A percentile compares a stretch with the other conserved stretches of the same genome.
phyloP scores from a whole-genome alignment of 2,888 invertebrate species.

The Brenthis ino region DNA sequence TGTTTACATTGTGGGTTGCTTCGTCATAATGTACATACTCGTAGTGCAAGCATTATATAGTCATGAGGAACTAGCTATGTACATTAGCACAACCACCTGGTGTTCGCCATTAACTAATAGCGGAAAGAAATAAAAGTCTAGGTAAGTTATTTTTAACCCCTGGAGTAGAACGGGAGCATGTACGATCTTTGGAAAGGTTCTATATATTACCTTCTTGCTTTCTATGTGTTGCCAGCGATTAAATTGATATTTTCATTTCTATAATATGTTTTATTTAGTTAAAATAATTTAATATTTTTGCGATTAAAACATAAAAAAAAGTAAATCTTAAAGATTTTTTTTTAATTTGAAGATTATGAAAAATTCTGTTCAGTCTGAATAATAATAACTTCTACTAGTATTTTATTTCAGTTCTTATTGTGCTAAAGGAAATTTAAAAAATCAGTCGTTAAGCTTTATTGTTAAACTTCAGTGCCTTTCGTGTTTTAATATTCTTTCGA shows the following conservation, averaged over 20 bases:
- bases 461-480: constrained; percentile 21
- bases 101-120: constrained; percentile 19
- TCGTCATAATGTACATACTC: constrained; percentile 17
- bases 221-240: background rate
- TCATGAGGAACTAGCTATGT: constrained; percentile 10
- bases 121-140: constrained; percentile 12
- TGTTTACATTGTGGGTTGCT: constrained; percentile 23
- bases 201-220: constrained; percentile 2
- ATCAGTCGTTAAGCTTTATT: constrained; percentile 22
- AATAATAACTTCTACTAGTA: too few relatives aligned
- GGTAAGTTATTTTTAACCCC: background rate
- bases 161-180: background rate
- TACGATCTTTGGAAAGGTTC: constrained; percentile 3
- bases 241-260: too few relatives aligned
- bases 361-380: too few relatives aligned
- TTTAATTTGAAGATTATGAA: too few relatives aligned
- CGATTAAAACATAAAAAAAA: too few relatives aligned
- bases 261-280: too few relatives aligned
- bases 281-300: too few relatives aligned
- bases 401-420: constrained; percentile 3
- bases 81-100: constrained; percentile 21
- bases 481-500: constrained; percentile 25
- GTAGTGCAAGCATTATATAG: constrained; percentile 12
- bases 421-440: constrained; percentile 7
- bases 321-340: too few relatives aligned